Percentiles rank a stretch among this genome's conserved stretches.
These are phyloP conservation scores for Grus americana DNA, from an alignment of 2,113 vertebrate species.

Conservation along the genomic window DNA sequence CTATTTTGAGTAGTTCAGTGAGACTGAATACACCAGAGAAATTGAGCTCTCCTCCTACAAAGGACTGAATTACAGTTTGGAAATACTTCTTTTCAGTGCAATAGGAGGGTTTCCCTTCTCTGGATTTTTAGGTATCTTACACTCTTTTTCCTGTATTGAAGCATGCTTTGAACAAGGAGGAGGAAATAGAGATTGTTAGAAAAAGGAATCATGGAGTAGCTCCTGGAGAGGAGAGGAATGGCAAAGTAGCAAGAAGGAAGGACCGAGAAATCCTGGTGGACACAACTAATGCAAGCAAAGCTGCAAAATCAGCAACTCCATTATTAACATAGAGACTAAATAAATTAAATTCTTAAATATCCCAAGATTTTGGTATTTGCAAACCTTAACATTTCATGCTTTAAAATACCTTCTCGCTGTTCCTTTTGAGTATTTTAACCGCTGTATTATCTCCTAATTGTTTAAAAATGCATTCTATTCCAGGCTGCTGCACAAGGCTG, in stretches of 20 bases:
- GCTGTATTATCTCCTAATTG: not conserved
- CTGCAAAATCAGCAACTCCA: not conserved
- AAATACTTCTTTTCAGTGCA: not conserved
- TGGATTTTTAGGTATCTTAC: not conserved
- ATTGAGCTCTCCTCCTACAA: not conserved
- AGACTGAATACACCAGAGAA: not conserved
- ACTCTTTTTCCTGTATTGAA: not conserved
- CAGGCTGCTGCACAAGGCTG: slow-evolving; percentile 81
- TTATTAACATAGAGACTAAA: not conserved
- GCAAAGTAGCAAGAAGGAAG: not conserved
- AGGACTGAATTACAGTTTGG: not conserved
- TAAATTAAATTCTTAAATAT: accelerated
- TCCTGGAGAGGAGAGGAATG: not conserved
- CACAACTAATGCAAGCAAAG: too few relatives aligned
- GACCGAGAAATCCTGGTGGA: not conserved
- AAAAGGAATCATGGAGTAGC: not conserved
- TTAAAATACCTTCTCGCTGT: not conserved
- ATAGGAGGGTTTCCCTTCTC: not conserved
- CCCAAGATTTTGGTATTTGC: accelerated
- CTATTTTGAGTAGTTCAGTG: not conserved
- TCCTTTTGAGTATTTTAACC: not conserved
- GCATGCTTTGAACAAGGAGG: not conserved
- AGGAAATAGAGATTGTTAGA: not conserved
- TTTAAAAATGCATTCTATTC: not conserved
- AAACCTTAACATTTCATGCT: not conserved